phyloP scores from a whole-genome alignment of 2,888 invertebrate species.

The Rhagonycha fulva region DNA sequence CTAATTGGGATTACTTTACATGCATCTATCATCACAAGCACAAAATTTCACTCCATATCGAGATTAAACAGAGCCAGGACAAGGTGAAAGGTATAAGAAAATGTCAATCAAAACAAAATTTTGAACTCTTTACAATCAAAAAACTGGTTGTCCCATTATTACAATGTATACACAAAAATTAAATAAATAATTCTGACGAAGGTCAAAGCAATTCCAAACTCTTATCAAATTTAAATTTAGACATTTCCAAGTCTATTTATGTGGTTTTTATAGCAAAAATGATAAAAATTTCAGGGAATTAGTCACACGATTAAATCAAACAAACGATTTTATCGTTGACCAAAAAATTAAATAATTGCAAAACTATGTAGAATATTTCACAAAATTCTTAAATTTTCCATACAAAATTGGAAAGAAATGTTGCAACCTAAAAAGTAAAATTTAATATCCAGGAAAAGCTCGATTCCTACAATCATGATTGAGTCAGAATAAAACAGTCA shows the following conservation, averaged over 20 bases:
- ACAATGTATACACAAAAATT: not conserved
- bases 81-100: not conserved
- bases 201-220: not conserved
- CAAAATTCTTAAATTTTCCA: not conserved
- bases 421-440: not conserved
- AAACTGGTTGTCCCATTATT: not conserved
- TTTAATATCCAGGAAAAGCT: not conserved
- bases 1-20: not conserved
- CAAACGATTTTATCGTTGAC: not conserved
- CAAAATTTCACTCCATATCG: not conserved
- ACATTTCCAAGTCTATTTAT: not conserved
- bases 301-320: not conserved
- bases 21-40: not conserved
- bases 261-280: not conserved
- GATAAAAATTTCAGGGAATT: not conserved
- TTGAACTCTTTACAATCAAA: no score
- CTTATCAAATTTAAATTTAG: not conserved
- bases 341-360: not conserved
- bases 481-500: not conserved
- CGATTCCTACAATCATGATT: not conserved
- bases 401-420: not conserved
- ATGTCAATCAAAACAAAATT: not conserved
- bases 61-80: not conserved
- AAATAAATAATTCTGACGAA: not conserved
- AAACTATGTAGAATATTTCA: not conserved